Conservation (phyloP, 2,888 invertebrate species). For the Spisula solida region DNA sequence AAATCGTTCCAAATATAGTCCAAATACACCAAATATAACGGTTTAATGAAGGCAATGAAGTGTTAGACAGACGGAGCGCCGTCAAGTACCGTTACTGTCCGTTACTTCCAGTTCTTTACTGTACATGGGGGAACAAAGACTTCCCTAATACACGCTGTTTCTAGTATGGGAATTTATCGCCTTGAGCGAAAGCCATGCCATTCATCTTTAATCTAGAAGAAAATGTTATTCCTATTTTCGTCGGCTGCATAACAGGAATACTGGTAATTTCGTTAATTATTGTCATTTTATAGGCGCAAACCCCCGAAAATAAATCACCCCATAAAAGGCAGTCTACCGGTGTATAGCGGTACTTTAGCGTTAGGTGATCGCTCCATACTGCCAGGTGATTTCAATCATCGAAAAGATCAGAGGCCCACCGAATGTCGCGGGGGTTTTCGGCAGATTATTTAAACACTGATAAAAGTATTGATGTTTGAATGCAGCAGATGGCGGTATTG, state of each 20-base stretch:
- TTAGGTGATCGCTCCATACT: conserved; percentile 20
- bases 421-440: conserved; percentile 37
- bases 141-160: conserved; percentile 20
- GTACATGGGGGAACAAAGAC: conserved; percentile 15
- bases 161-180: conserved; percentile 6
- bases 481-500: conserved; percentile 57
- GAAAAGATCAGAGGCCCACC: conserved; percentile 49
- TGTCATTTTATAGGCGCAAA: conserved; percentile 54
- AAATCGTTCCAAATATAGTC: neutral
- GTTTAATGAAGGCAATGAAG: neutral
- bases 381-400: conserved; percentile 50
- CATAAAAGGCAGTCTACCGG: conserved; percentile 32
- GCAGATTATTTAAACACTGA: conserved; percentile 48
- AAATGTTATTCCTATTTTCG: conserved; percentile 48
- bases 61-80: neutral
- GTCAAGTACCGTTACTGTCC: conserved; percentile 39
- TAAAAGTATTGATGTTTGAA: conserved; percentile 56
- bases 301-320: conserved; percentile 59
- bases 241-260: conserved; percentile 41
- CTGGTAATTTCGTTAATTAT: conserved; percentile 66
- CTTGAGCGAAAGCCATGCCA: neutral
- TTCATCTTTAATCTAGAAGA: conserved; percentile 13
- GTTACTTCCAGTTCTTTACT: conserved; percentile 31
- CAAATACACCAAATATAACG: conserved; percentile 11
- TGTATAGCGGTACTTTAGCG: conserved; percentile 50